Evolutionary conservation across 2,888 invertebrate genomes (phyloP).

Genomic region (Cloeon dipterum): DNA sequence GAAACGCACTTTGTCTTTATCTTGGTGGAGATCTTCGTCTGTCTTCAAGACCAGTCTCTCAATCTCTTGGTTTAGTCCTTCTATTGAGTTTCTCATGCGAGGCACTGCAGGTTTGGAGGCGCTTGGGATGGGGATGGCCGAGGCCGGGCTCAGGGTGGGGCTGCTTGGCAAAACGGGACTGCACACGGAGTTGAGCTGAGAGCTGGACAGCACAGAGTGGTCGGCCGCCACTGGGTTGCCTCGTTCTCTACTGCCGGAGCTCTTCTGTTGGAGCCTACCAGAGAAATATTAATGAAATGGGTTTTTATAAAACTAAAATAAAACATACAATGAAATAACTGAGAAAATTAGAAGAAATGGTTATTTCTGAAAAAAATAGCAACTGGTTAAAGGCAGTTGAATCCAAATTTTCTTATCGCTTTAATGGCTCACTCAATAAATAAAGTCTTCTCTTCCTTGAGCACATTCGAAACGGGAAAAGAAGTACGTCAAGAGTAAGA

Average conservation of each 20-base stretch:
- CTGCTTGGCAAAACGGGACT: background rate
- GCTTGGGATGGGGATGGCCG: conserved; percentile 28
- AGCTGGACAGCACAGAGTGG: conserved; percentile 23
- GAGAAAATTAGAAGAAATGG: too few species aligned
- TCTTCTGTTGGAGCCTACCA: too few species aligned
- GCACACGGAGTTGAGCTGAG: conserved; percentile 15
- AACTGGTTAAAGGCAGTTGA: too few species aligned
- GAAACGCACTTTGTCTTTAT: conserved; percentile 4
- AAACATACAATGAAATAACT: background rate
- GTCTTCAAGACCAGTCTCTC: conserved; percentile 47
- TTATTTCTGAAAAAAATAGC: too few species aligned
- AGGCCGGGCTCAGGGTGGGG: conserved; percentile 9
- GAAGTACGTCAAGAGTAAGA: too few species aligned
- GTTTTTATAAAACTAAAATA: background rate
- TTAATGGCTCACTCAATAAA: too few species aligned
- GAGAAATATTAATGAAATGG: too few species aligned
- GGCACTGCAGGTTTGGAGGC: conserved; percentile 34
- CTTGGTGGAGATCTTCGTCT: conserved; percentile 11
- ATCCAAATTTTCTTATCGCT: too few species aligned
- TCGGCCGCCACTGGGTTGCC: conserved; percentile 27
- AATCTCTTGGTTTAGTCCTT: conserved; percentile 71
- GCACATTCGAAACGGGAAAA: too few species aligned
- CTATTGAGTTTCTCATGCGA: conserved; percentile 60
- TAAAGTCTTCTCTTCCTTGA: too few species aligned
- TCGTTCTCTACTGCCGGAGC: conserved; percentile 2